Percentiles rank a stretch among this genome's conserved stretches.
phyloP scores from a whole-genome alignment of 2,888 invertebrate species.

The Schrankia costaestrigalis region DNA sequence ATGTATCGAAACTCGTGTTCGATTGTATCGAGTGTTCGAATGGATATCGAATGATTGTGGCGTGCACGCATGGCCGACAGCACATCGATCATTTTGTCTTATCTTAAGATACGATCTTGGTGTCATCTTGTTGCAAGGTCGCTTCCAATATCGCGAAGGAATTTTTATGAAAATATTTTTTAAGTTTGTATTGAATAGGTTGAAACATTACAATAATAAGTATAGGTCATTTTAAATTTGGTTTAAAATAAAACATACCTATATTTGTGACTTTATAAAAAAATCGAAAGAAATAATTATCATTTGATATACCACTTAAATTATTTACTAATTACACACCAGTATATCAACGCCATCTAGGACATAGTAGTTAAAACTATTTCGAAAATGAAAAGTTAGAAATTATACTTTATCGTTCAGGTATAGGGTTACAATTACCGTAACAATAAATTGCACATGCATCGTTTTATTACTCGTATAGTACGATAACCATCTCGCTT shows the following conservation, averaged over 20 bases:
- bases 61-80: slow-evolving; percentile 47
- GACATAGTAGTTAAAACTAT: slow-evolving; percentile 25
- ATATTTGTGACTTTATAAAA: too few relatives aligned
- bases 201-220: too few relatives aligned
- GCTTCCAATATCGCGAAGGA: slow-evolving; percentile 24
- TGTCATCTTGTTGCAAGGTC: slow-evolving; percentile 55
- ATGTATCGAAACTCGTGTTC: slow-evolving; percentile 30
- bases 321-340: too few relatives aligned
- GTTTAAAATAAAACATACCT: too few relatives aligned
- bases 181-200: too few relatives aligned
- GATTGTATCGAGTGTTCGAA: slow-evolving; percentile 41
- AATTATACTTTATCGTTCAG: slow-evolving; percentile 50
- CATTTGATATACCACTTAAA: too few relatives aligned
- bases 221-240: too few relatives aligned
- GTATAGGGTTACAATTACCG: slow-evolving; percentile 62
- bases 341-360: slow-evolving; percentile 62
- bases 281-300: too few relatives aligned
- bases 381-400: slow-evolving; percentile 19
- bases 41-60: slow-evolving; percentile 36
- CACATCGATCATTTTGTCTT: slow-evolving; percentile 52
- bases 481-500: slow-evolving; percentile 62
- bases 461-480: slow-evolving; percentile 48
- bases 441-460: slow-evolving; percentile 61
- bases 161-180: too few relatives aligned
- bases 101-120: slow-evolving; percentile 47